Evolutionary conservation across 2,113 vertebrate genomes (phyloP).

Genomic region (Gadus chalcogrammus): DNA sequence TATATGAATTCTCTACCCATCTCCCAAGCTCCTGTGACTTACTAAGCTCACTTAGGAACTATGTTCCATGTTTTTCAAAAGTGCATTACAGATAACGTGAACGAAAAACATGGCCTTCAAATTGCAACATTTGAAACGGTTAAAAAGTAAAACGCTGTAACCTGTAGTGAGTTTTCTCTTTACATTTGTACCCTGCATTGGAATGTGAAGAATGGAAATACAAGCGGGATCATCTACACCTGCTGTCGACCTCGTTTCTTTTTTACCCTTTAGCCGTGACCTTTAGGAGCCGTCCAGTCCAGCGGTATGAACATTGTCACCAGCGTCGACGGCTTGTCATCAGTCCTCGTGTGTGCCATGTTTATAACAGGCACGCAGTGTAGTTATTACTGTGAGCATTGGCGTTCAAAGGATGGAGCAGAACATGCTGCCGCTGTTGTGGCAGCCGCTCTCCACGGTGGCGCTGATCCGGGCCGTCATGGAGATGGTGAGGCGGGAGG

Average conservation of each 20-base stretch:
- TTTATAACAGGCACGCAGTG: too few species aligned
- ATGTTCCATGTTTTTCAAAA: slow-evolving; percentile 18
- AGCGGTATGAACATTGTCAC: neutral
- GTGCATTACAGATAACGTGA: slow-evolving; percentile 23
- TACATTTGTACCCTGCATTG: too few species aligned
- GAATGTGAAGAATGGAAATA: too few species aligned
- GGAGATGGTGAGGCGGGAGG: slow-evolving; percentile 70
- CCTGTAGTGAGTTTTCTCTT: too few species aligned
- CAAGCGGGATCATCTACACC: too few species aligned
- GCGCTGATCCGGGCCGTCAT: slow-evolving; percentile 81
- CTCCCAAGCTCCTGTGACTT: slow-evolving; percentile 35
- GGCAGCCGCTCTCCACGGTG: slow-evolving; percentile 80
- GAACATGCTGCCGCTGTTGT: slow-evolving; percentile 79
- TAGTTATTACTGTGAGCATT: too few species aligned
- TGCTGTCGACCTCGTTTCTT: too few species aligned
- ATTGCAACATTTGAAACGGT: too few species aligned
- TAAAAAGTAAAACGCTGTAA: too few species aligned
- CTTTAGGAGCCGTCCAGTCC: neutral
- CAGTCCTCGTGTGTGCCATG: too few species aligned
- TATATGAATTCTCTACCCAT: slow-evolving; percentile 24
- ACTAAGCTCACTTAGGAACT: slow-evolving; percentile 42
- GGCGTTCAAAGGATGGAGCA: slow-evolving; percentile 79
- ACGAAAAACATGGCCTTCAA: slow-evolving; percentile 4
- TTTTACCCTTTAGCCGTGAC: neutral
- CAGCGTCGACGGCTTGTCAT: too few species aligned